Evolutionary conservation across 2,797 vertebrate species (phyloP), one percentile per base, ranked within the genome.

Genomic region (Selene dorsalis): DNA sequence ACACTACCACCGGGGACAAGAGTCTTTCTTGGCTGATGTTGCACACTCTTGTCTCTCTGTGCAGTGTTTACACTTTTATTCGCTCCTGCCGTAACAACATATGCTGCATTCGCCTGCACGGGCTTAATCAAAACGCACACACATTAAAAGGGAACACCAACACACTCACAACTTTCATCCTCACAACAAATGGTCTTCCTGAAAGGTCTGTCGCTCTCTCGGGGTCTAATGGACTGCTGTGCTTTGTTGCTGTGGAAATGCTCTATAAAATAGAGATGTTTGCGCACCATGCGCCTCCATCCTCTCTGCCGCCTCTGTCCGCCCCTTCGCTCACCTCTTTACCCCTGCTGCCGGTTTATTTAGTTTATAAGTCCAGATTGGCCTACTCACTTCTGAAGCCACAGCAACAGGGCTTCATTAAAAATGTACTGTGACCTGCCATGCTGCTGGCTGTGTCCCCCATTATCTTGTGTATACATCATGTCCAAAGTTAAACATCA

Each of bases 211-310:
- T 26, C 59, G 61, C 38, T 69, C 6, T 62, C 26, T 79, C 43
- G 38, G 28, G 26, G 64, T 84, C 69, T 87, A 85, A 86, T 80
- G 67, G 76, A 6, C 10, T 3, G 1, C n/a, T 77, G 43, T 58
- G 22, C 55, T 70, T 74, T 69, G 88, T 93, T 93, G 60, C 87
- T 71, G 20, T 84, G 83, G 89, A 81, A 72, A 88, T 73, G 47
- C 68, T 73, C 45, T 60, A 57, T 65, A 61, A 77, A 88, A 72
- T 60, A 14, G 55, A 61, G n/a, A 28, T 69, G 69, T 77, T 71
- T 82, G n/a, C 30, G 24, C 38, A 32, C 16, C 57, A 38, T 63
- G 38, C 59, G 28, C 35, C 53, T 52, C 26, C 18, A 8, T 26
- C 11, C 14, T 41, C n/a, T 12, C 38, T 73, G 26, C 22, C 30